These are phyloP conservation scores for Phallusia fumigata DNA, from an alignment of 23 tunicate genomes.

Conservation along the genomic window DNA sequence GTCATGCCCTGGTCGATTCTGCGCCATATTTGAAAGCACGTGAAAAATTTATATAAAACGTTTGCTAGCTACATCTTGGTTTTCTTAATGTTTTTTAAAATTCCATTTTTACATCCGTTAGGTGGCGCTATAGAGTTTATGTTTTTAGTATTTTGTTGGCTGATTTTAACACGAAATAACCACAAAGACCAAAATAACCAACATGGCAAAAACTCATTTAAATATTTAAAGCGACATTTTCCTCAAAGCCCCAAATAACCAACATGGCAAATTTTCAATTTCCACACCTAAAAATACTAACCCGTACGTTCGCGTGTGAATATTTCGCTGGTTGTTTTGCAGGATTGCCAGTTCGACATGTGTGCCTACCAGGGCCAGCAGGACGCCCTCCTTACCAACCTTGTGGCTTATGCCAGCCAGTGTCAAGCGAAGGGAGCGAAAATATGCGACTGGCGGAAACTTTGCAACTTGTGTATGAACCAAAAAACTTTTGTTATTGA, in stretches of 20 bases:
- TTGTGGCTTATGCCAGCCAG: slow-evolving; percentile 34
- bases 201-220: too few relatives aligned
- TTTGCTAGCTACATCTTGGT: too few relatives aligned
- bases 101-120: too few relatives aligned
- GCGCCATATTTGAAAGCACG: slow-evolving; percentile 15
- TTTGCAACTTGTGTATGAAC: slow-evolving; percentile 35
- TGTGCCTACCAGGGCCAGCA: slow-evolving; percentile 43
- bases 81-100: too few relatives aligned
- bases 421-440: slow-evolving; percentile 33
- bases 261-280: too few relatives aligned
- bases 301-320: too few relatives aligned
- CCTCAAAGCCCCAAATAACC: too few relatives aligned
- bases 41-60: not conserved
- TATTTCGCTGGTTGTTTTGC: not conserved
- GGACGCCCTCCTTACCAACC: slow-evolving; percentile 19
- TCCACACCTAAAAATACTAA: not conserved
- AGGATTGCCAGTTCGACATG: slow-evolving; percentile 57
- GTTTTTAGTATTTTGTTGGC: too few relatives aligned
- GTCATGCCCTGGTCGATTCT: slow-evolving; percentile 32
- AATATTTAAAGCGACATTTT: too few relatives aligned
- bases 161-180: too few relatives aligned
- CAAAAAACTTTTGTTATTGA: not conserved
- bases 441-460: slow-evolving; percentile 43
- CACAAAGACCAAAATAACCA: too few relatives aligned
- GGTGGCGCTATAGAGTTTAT: too few relatives aligned